Conservation (phyloP, 2,888 invertebrate genomes). For the Schizotus pectinicornis region DNA sequence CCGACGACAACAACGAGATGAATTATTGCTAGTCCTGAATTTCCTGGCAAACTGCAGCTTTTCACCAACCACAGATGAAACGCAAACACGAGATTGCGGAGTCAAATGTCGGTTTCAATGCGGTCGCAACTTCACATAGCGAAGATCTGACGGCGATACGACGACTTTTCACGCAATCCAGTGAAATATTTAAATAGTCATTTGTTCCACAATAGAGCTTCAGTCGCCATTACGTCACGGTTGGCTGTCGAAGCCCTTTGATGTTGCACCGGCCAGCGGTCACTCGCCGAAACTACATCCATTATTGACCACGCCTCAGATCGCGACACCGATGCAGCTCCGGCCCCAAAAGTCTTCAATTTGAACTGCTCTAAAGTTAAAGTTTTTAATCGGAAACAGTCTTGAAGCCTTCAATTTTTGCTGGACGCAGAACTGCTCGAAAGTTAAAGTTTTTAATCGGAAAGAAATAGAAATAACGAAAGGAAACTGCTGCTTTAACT, state of each 20-base stretch:
- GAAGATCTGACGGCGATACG: conserved; percentile 49
- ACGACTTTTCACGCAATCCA: conserved; percentile 45
- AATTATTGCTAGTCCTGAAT: neutral
- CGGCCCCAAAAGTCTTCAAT: too few relatives aligned
- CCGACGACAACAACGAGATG: neutral
- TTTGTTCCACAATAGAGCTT: conserved; percentile 30
- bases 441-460: too few relatives aligned
- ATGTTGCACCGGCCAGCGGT: conserved; percentile 2
- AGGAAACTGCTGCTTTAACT: too few relatives aligned
- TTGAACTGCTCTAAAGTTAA: too few relatives aligned
- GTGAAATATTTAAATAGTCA: conserved; percentile 49
- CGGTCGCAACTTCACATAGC: conserved; percentile 1
- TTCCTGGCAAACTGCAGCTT: conserved; percentile 1
- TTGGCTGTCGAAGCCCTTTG: conserved; percentile 22
- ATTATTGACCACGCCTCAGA: conserved; percentile 21
- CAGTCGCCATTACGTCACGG: conserved; percentile 23
- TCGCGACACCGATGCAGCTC: neutral
- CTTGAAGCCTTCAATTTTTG: too few relatives aligned
- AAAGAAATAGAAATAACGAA: too few relatives aligned
- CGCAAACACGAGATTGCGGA: conserved; percentile 22
- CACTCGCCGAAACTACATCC: conserved; percentile 4
- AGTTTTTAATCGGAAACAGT: too few relatives aligned
- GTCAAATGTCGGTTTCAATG: neutral
- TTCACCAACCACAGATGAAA: conserved; percentile 25
- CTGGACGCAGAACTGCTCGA: too few relatives aligned